phyloP scores from a whole-genome alignment of 2,888 invertebrate species.

The Eucriotettix oculatus region DNA sequence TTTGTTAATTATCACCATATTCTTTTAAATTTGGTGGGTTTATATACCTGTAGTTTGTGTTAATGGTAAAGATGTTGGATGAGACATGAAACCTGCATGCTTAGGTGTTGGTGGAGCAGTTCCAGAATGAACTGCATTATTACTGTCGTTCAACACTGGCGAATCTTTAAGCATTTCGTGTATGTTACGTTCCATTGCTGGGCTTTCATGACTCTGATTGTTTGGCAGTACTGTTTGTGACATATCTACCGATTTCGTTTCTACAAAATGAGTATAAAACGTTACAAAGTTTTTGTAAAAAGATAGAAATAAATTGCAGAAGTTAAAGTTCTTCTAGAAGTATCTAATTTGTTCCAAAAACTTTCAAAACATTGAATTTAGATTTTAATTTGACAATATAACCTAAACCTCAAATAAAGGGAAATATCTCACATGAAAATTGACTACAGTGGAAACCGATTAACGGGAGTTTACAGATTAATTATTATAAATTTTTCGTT shows the following conservation, averaged over 20 bases:
- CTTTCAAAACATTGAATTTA: no score
- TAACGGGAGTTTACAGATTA: no score
- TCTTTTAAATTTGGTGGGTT: no score
- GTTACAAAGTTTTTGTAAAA: no score
- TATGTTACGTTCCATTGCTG: slow-evolving; percentile 43
- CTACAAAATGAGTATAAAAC: neutral
- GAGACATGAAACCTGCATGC: slow-evolving; percentile 14
- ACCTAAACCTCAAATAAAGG: slow-evolving; percentile 2
- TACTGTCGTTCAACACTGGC: slow-evolving; percentile 58
- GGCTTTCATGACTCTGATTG: slow-evolving; percentile 6
- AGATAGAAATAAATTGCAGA: no score
- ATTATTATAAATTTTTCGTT: no score
- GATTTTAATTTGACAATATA: slow-evolving; percentile 1
- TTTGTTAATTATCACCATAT: no score
- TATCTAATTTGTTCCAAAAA: no score
- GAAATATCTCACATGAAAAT: neutral
- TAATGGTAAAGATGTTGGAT: slow-evolving; percentile 48
- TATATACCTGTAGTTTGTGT: slow-evolving; percentile 38
- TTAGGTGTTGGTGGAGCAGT: slow-evolving; percentile 37
- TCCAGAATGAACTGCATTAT: slow-evolving; percentile 55
- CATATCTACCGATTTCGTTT: slow-evolving; percentile 4
- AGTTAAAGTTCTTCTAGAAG: no score
- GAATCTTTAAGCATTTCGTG: slow-evolving; percentile 78
- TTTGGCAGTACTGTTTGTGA: slow-evolving; percentile 10
- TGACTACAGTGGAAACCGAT: no score